Base-by-base conservation (phyloP, 2,797 vertebrate genomes). In the Propithecus deckenii region DNA sequence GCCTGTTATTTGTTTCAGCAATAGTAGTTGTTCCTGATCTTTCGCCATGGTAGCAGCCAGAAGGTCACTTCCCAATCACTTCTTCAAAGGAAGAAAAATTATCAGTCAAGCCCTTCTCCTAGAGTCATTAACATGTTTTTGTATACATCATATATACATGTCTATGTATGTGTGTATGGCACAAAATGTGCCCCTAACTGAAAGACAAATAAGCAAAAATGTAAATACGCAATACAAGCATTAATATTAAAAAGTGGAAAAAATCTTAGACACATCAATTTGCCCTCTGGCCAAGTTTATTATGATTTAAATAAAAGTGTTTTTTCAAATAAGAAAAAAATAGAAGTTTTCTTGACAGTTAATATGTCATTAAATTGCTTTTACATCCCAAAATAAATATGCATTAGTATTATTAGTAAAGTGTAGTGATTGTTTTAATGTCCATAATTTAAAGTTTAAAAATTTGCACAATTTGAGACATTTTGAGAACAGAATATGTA, bases 341-440 rank as follows among this genome's bases (percentile, higher is more conserved):
- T 1, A 79, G 10, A 46, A 74, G 28, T 41, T 43, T 74, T 72
- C 25, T 52, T 18, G 20, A 75, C 17, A 67, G 46, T 94, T 57
- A 79, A 55, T 72, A 79, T 83, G 28, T 89, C 65, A 92, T 8
- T 87, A 46, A 85, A 57, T 7, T 87, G 28, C 52, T 83, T 90
- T 92, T 89, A 76, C 95, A 95, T 86, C n/a, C 50, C 32, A 63
- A 93, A 92, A 86, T 84, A 85, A 96, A 93, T 91, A 84, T n/a
- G 23, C 14, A 57, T 81, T 96, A 65, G 35, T 87, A 78, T 86
- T 78, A 95, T 43, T 74, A 89, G 20, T 95, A 74, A 93, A 90
- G 28, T 79, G 15, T 17, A 91, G 23, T 18, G 5, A 67, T 67
- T 95, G n/a, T 91, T 95, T 88, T 86, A 92, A 92, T 72, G 7